Evolutionary conservation across 2,113 vertebrate species (phyloP), one percentile per base, ranked within the genome.

Genomic region (Anarrhichthys ocellatus): DNA sequence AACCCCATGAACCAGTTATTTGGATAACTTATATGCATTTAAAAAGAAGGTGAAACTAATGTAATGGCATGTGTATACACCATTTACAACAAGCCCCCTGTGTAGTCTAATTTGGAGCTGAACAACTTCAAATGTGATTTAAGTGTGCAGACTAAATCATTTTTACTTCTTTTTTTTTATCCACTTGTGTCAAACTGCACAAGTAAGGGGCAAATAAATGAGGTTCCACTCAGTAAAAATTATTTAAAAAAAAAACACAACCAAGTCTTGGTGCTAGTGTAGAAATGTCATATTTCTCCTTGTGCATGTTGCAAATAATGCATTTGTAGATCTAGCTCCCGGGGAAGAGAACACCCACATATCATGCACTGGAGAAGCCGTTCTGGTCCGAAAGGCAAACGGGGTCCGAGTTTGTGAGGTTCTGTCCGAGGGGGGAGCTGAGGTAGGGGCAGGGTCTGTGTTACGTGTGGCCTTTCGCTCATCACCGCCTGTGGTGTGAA

Each of bases 241-340:
- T 36, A 58, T 65, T 61, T 15, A 62, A 83, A 87, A 7, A 20
- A 62, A 27, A 24, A 58, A 79, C 8, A 76, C 65, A 84, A 77
- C 64, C 29, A 85, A 77, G 61, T 80, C 42, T 73, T 78, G 64
- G 78, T 80, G 67, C 78, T 65, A 71, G 61, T 67, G 70, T 73
- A 63, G 29, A 81, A 82, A 63, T 46, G 65, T 95, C 85, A 95
- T 42, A 95, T 93, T 72, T 95, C 91, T 85, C 94, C 94, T 89
- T 96, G 93, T 79, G 95, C 93, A 88, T 96, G 95, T 87, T 95
- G 94, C 91, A 96, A 83, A 90, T 96, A 96, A 91, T 96, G 95
- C 92, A 95, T 90, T 72, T 96, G 95, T 87, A 96, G 90, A 88
- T 95, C 95, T 77, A 95, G 74, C 80, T 96, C 95, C 48, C 93